Base-by-base conservation (phyloP, 2,888 invertebrate species). In the Pterostichus madidus region DNA sequence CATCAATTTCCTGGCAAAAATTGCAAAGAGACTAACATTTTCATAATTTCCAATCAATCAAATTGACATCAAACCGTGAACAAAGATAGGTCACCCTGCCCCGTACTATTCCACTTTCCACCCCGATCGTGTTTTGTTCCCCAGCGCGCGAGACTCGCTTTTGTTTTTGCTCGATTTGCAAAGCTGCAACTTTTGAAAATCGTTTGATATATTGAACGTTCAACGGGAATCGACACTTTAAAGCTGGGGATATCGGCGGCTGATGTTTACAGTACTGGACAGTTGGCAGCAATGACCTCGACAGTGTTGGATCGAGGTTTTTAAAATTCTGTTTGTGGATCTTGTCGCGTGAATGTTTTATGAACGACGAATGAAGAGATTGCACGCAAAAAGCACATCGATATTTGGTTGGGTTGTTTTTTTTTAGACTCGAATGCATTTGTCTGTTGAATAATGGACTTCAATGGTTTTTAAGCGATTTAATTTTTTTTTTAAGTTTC, bases 171-270 rank as follows among this genome's bases (percentile, higher is more conserved):
- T 75, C 52, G 75, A 49, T 75, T 75, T 75, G 75, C 75, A 49
- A 52, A 75, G 52, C 49, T 75, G 75, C 75, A 52, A 75, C 75
- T 77, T 79, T 79, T 64, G 64, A 79, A 68, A 79, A 71, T 80
- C 71, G 64, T 24, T 56, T 80, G 80, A 80, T 68, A 71, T 80
- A 80, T 80, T 80, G 80, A 64, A 80, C 71, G 35, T 11, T 32
- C 24, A 80, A 80, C 53, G 49, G 13, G 49, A 24, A 68, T 68
- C 71, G 80, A 80, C 80, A 80, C 52, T 80, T 80, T 71, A 71
- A 80, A 80, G 64, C 79, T 61, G 64, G 79, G 79, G 79, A 79
- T 79, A 61, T 79, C 49, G 6, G 49, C 35, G 7, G 35, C 56
- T 77, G 77, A 77, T 77, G 77, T 77, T 77, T 77, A 77, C 77